Percentiles rank a stretch among this genome's conserved stretches.
Evolutionary conservation across 2,113 vertebrate species (phyloP).

Genomic region (Pyrgilauda ruficollis): DNA sequence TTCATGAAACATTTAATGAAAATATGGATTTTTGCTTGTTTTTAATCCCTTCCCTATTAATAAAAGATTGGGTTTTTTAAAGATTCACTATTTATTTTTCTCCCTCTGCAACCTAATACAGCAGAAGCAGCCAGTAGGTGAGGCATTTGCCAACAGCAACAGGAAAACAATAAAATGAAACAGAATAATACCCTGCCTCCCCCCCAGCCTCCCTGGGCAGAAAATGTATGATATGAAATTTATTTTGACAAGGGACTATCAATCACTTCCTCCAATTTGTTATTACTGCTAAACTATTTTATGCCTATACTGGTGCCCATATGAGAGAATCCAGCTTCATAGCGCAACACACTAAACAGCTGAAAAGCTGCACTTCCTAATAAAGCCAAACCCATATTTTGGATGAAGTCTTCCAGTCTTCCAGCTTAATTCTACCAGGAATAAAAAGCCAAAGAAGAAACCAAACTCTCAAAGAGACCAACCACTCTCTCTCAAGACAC

Average conservation of each 20-base stretch:
- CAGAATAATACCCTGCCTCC: neutral
- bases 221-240: neutral
- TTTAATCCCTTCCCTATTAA: conserved; percentile 58
- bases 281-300: neutral
- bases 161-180: conserved; percentile 48
- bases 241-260: conserved; percentile 1
- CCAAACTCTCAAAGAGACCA: neutral
- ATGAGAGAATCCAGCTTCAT: neutral
- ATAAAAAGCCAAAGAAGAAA: neutral
- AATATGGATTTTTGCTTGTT: conserved; percentile 58
- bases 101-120: conserved; percentile 25
- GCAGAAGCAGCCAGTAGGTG: neutral
- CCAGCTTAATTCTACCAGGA: neutral
- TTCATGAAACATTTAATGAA: conserved; percentile 62
- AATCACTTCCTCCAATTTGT: neutral
- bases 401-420: neutral
- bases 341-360: neutral
- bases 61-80: conserved; percentile 45
- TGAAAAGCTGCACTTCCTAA: neutral
- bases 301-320: neutral
- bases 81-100: conserved; percentile 54
- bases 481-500: neutral
- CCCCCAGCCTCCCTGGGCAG: neutral
- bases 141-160: conserved; percentile 39
- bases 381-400: neutral